Percentiles rank a stretch among this genome's conserved stretches.
Conservation (phyloP, 2,888 invertebrate species). For the Galeruca laticollis region DNA sequence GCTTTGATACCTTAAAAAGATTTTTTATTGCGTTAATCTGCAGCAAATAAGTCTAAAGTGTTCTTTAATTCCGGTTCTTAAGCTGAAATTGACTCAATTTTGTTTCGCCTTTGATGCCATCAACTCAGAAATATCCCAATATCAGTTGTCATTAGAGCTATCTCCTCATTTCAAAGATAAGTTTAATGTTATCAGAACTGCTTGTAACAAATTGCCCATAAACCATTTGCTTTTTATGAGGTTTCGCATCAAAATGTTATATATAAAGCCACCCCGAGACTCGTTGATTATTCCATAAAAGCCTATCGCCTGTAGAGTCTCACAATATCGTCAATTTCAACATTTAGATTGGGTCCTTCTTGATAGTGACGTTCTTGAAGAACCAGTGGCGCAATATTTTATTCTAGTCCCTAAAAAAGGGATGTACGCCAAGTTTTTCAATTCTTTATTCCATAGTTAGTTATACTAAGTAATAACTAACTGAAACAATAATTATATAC, state of each 20-base stretch:
- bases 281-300: constrained; percentile 43
- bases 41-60: not conserved
- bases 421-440: too few relatives aligned
- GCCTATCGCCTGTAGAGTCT: constrained; percentile 41
- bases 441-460: too few relatives aligned
- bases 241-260: constrained; percentile 39
- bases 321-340: constrained; percentile 46
- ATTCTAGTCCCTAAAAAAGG: not conserved
- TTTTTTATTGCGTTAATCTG: not conserved
- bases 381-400: constrained; percentile 7
- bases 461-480: too few relatives aligned
- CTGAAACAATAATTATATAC: too few relatives aligned
- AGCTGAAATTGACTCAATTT: constrained; percentile 24
- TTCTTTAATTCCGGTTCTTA: constrained; percentile 20
- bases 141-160: constrained; percentile 33
- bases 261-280: constrained; percentile 35
- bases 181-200: constrained; percentile 38
- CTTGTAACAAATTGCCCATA: constrained; percentile 42
- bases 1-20: not conserved
- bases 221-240: constrained; percentile 44
- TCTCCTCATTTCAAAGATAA: constrained; percentile 33
- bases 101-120: constrained; percentile 19
- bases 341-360: constrained; percentile 51
- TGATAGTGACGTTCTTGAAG: constrained; percentile 26
- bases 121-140: constrained; percentile 27